Conservation (phyloP, 2,888 invertebrate species). For the Xanthostigma xanthostigma region DNA sequence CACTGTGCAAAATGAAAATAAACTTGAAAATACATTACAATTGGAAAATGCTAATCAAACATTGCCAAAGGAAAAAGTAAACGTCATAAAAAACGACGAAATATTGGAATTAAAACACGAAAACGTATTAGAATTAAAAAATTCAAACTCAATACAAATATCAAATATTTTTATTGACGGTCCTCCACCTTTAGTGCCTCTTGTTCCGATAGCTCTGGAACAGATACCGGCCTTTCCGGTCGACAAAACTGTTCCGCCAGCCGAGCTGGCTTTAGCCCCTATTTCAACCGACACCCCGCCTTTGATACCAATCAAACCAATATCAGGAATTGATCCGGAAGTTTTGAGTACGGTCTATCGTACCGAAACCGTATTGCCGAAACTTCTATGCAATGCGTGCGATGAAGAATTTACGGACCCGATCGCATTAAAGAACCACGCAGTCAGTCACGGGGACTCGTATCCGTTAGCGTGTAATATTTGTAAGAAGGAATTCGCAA, state of each 20-base stretch:
- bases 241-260: not conserved
- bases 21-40: conserved; percentile 7
- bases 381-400: conserved; percentile 20
- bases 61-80: conserved; percentile 11
- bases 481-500: conserved; percentile 23
- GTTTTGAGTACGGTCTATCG: conserved; percentile 12
- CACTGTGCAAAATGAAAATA: not conserved
- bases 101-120: conserved; percentile 4
- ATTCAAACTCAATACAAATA: not conserved
- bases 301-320: conserved; percentile 22
- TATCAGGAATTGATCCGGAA: conserved; percentile 13
- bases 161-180: conserved; percentile 14
- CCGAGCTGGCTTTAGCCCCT: conserved; percentile 8
- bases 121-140: too few species aligned
- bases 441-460: conserved; percentile 17
- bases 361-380: conserved; percentile 15
- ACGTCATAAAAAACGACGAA: conserved; percentile 5
- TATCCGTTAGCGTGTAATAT: conserved; percentile 22
- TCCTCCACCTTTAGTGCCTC: conserved; percentile 24
- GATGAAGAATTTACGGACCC: conserved; percentile 20
- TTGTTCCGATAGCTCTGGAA: conserved; percentile 15
- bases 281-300: conserved; percentile 20
- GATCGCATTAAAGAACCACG: conserved; percentile 19
- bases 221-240: conserved; percentile 12
- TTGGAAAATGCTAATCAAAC: conserved; percentile 11